These are phyloP conservation scores for Galerucella pusilla DNA, from an alignment of 2,888 invertebrate genomes.

Conservation along the genomic window DNA sequence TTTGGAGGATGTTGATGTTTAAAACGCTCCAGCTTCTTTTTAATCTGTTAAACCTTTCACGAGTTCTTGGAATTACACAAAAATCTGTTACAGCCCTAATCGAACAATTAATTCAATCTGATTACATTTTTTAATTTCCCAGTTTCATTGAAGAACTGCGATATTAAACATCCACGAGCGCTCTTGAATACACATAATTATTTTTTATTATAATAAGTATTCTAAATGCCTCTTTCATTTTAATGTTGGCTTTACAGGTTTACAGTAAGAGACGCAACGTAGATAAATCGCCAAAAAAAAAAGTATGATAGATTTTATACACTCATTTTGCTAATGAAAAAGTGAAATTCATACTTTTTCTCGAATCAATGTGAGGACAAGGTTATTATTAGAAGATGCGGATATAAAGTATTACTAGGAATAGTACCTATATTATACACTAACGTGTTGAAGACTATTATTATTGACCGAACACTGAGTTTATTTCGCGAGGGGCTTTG, in stretches of 20 bases:
- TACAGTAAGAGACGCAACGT: neutral
- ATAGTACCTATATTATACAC: too few relatives aligned
- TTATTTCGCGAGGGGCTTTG: too few relatives aligned
- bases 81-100: slow-evolving; percentile 19
- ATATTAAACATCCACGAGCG: slow-evolving; percentile 19
- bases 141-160: slow-evolving; percentile 21
- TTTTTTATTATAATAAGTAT: slow-evolving; percentile 27
- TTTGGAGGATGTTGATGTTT: too few relatives aligned
- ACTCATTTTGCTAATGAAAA: too few relatives aligned
- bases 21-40: neutral
- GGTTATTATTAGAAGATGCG: too few relatives aligned
- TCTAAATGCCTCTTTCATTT: neutral
- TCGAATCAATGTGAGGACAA: too few relatives aligned
- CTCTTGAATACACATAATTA: slow-evolving; percentile 22
- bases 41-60: neutral
- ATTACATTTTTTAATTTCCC: slow-evolving; percentile 31
- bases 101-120: slow-evolving; percentile 28
- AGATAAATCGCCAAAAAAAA: neutral
- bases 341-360: too few relatives aligned
- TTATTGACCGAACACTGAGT: too few relatives aligned
- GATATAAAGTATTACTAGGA: too few relatives aligned
- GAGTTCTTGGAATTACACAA: slow-evolving; percentile 7
- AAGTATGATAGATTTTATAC: neutral
- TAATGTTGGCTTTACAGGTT: neutral
- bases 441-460: too few relatives aligned